phyloP scores from a whole-genome alignment of 2,888 invertebrate species.

The Exephanes ischioxanthus region DNA sequence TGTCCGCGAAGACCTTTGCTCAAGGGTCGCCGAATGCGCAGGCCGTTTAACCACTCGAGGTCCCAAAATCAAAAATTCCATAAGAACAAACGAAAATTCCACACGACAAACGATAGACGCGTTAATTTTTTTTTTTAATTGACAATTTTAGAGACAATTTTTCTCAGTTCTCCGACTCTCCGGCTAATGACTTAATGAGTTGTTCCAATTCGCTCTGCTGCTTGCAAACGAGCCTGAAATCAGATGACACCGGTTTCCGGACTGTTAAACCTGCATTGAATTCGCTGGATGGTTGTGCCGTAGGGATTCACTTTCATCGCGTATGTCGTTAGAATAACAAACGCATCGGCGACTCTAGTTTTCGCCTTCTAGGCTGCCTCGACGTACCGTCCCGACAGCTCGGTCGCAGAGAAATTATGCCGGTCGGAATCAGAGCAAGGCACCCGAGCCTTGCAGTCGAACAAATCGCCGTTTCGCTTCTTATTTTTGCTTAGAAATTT shows the following conservation, averaged over 20 bases:
- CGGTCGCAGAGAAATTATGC: slow-evolving; percentile 66
- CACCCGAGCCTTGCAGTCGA: slow-evolving; percentile 50
- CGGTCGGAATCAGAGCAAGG: slow-evolving; percentile 75
- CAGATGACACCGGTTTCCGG: slow-evolving; percentile 33
- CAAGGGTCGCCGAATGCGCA: slow-evolving; percentile 70
- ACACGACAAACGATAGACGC: background rate
- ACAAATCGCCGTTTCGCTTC: slow-evolving; percentile 38
- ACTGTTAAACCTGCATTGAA: slow-evolving; percentile 28
- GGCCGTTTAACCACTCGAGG: background rate
- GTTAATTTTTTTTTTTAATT: background rate
- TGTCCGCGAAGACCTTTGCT: slow-evolving; percentile 70
- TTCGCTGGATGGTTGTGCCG: slow-evolving; percentile 14
- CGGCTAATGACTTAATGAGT: background rate
- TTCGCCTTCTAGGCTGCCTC: slow-evolving; percentile 62
- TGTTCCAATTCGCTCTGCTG: background rate
- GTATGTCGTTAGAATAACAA: slow-evolving; percentile 73
- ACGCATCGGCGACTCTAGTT: slow-evolving; percentile 61
- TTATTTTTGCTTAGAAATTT: slow-evolving; percentile 17
- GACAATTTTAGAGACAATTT: background rate
- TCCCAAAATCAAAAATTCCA: background rate
- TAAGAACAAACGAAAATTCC: background rate
- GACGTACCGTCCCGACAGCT: slow-evolving; percentile 27
- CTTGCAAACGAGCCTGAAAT: slow-evolving; percentile 14
- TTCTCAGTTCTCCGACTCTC: background rate
- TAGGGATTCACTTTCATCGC: slow-evolving; percentile 74